Percentiles rank a stretch among this genome's conserved stretches.
These are phyloP conservation scores for Sternotherus odoratus DNA, from an alignment of 2,797 vertebrate genomes.

Conservation along the genomic window DNA sequence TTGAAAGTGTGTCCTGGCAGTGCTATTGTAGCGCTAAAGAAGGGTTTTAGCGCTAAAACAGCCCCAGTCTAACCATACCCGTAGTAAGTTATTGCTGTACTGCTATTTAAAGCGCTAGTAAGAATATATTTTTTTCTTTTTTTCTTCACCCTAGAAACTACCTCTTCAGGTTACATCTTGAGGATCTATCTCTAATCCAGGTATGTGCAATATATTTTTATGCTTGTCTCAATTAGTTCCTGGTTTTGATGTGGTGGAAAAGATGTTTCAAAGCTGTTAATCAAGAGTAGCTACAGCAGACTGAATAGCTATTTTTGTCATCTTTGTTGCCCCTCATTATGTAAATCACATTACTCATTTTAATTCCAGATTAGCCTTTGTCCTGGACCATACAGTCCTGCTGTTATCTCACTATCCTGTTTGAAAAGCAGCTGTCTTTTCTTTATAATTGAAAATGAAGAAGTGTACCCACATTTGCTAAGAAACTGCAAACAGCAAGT, in stretches of 20 bases:
- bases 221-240: not conserved
- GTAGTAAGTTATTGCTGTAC: not conserved
- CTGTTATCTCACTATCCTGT: not conserved
- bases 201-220: slow-evolving; percentile 81
- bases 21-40: too few relatives aligned
- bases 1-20: too few relatives aligned
- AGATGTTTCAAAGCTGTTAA: not conserved
- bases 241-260: not conserved
- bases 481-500: not conserved
- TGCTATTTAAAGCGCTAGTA: not conserved
- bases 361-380: slow-evolving; percentile 43
- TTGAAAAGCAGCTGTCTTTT: not conserved
- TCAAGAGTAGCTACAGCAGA: not conserved
- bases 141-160: slow-evolving; percentile 88
- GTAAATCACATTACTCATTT: slow-evolving; percentile 23
- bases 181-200: slow-evolving; percentile 96
- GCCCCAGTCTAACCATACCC: too few relatives aligned
- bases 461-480: not conserved
- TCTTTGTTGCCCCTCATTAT: not conserved
- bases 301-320: not conserved
- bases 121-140: slow-evolving; percentile 37
- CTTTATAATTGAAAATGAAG: not conserved
- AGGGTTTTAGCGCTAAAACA: too few relatives aligned
- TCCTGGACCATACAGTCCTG: not conserved
- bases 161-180: slow-evolving; percentile 94